A percentile compares a stretch with the other conserved stretches of the same genome.
Conservation (phyloP, 2,888 invertebrate genomes). For the Acanthacorydalis orientalis region DNA sequence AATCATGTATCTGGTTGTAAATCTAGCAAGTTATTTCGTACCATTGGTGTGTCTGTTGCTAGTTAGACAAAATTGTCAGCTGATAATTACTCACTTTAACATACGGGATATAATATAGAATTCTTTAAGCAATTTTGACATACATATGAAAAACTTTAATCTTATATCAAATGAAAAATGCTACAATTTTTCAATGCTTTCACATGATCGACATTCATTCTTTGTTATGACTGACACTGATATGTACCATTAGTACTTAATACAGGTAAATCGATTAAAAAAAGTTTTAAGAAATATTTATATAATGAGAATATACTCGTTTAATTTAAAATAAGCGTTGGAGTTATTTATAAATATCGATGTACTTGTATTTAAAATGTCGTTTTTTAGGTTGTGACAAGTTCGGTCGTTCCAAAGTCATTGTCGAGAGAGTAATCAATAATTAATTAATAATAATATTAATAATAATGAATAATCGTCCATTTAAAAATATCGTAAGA, state of each 20-base stretch:
- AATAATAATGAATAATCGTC: background rate
- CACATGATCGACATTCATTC: no score
- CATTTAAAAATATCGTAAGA: background rate
- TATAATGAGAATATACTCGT: no score
- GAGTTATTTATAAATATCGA: background rate
- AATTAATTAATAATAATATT: background rate
- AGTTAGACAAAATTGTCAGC: no score
- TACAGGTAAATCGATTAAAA: no score
- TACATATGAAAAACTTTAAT: background rate
- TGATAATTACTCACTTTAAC: no score
- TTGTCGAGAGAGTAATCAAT: background rate
- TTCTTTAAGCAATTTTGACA: background rate
- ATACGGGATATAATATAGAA: background rate
- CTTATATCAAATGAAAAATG: background rate
- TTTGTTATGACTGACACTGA: no score
- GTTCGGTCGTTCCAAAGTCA: background rate
- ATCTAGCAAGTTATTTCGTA: no score
- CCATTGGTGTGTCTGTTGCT: no score
- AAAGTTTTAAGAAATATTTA: no score
- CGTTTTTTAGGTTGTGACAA: background rate
- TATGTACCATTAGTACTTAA: no score
- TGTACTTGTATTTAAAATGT: background rate
- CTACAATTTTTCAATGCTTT: background rate
- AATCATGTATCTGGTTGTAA: no score
- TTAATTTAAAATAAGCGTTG: no score